Conservation (phyloP, 2,888 invertebrate genomes). For the Drosophila gaucha region DNA sequence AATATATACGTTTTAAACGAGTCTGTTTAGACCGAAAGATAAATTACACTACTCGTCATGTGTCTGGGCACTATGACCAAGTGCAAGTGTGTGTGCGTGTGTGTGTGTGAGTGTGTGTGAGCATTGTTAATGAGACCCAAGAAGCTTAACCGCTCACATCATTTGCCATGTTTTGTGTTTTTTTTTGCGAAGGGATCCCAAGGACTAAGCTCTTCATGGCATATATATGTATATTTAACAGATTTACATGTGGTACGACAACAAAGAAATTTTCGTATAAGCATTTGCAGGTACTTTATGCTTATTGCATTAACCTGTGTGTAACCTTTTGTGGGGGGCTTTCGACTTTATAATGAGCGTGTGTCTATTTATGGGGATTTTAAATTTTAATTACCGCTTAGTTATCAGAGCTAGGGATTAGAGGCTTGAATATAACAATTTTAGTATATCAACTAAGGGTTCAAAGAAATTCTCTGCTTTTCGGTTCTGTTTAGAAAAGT, state of each 20-base stretch:
- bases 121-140: constrained; percentile 74
- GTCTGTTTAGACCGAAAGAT: constrained; percentile 62
- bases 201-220: constrained; percentile 28
- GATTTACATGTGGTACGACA: constrained; percentile 53
- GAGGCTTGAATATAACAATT: not conserved
- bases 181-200: not conserved
- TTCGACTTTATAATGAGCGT: constrained; percentile 1
- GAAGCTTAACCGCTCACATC: constrained; percentile 61
- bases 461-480: not conserved
- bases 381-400: constrained; percentile 5
- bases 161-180: constrained; percentile 38
- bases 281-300: constrained; percentile 31
- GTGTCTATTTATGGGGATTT: not conserved
- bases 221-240: constrained; percentile 43
- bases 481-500: not conserved
- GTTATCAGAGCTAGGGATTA: not conserved
- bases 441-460: not conserved
- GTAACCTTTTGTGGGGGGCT: constrained; percentile 17
- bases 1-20: constrained; percentile 71
- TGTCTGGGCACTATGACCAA: constrained; percentile 28
- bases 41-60: constrained; percentile 62
- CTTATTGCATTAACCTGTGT: constrained; percentile 28
- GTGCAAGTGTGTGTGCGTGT: not conserved
- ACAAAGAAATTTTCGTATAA: constrained; percentile 27
- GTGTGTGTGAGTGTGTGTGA: constrained; percentile 21